A percentile compares a stretch with the other conserved stretches of the same genome.
Evolutionary conservation across 2,888 invertebrate genomes (phyloP).

Genomic region (Danaus chrysippus): DNA sequence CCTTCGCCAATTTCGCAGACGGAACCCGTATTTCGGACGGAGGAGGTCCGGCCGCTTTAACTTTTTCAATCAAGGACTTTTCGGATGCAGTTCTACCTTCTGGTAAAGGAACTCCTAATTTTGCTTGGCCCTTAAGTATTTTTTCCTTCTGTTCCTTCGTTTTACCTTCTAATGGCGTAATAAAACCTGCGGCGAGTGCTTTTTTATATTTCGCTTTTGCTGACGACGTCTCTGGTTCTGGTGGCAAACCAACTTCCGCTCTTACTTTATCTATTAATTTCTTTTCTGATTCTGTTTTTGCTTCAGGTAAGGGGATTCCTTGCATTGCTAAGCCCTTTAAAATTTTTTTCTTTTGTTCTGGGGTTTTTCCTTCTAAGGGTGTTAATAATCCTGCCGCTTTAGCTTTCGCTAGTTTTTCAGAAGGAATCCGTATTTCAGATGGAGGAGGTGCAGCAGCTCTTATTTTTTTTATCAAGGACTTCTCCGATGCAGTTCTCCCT

Average conservation of each 20-base stretch:
- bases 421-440: constrained; percentile 11
- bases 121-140: constrained; percentile 17
- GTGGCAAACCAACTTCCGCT: constrained; percentile 22
- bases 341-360: constrained; percentile 31
- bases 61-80: not conserved
- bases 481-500: constrained; percentile 38
- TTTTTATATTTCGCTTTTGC: constrained; percentile 23
- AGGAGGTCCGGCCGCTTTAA: not conserved
- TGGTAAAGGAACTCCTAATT: constrained; percentile 19
- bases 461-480: not conserved
- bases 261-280: constrained; percentile 25
- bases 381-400: constrained; percentile 30
- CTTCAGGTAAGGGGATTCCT: constrained; percentile 21
- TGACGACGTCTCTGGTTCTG: constrained; percentile 27
- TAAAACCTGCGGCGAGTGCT: constrained; percentile 30
- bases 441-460: not conserved
- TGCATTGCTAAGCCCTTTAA: constrained; percentile 22
- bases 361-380: constrained; percentile 27
- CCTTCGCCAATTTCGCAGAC: constrained; percentile 30
- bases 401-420: constrained; percentile 20
- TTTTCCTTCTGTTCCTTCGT: constrained; percentile 22
- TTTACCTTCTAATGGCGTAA: constrained; percentile 34
- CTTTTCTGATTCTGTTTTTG: constrained; percentile 18
- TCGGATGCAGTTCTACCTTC: constrained; percentile 21
- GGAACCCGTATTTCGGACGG: constrained; percentile 5